Percentiles rank a stretch among this genome's conserved stretches.
phyloP scores from a whole-genome alignment of 2,888 invertebrate genomes.

The Cabera pusaria region DNA sequence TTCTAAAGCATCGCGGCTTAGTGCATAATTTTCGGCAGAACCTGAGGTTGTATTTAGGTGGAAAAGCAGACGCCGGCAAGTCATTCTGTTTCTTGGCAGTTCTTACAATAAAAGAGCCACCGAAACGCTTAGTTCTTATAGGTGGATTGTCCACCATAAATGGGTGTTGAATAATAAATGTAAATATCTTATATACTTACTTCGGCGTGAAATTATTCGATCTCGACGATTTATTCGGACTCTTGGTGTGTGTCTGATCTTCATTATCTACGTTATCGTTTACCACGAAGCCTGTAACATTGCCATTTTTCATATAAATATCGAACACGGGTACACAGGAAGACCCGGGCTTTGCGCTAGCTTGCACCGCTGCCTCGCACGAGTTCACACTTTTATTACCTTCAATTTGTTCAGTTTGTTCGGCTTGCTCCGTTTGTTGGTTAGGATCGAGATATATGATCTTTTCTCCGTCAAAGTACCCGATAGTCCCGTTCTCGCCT shows the following conservation, averaged over 20 bases:
- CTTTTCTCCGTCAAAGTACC: slow-evolving; percentile 33
- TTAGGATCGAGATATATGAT: slow-evolving; percentile 27
- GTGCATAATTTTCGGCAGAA: too few relatives aligned
- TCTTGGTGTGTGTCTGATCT: slow-evolving; percentile 34
- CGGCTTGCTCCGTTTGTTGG: slow-evolving; percentile 6
- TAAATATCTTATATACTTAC: too few relatives aligned
- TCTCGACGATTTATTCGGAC: too few relatives aligned
- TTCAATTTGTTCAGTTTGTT: slow-evolving; percentile 18
- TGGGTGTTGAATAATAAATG: too few relatives aligned
- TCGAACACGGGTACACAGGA: slow-evolving; percentile 45
- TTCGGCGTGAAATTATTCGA: too few relatives aligned
- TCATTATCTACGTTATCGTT: slow-evolving; percentile 32
- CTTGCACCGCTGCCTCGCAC: slow-evolving; percentile 35
- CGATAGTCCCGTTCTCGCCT: slow-evolving; percentile 28
- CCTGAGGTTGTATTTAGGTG: too few relatives aligned
- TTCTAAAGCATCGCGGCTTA: too few relatives aligned
- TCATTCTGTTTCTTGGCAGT: too few relatives aligned
- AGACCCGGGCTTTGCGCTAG: slow-evolving; percentile 30
- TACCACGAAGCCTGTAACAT: slow-evolving; percentile 45
- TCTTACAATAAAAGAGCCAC: too few relatives aligned
- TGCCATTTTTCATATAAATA: slow-evolving; percentile 48
- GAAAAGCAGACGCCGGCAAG: too few relatives aligned
- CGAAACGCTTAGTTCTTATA: too few relatives aligned
- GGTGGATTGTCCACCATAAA: too few relatives aligned
- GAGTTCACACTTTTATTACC: slow-evolving; percentile 17